These are phyloP conservation scores for Gymnogyps californianus DNA, from an alignment of 2,113 vertebrate species.

Conservation along the genomic window DNA sequence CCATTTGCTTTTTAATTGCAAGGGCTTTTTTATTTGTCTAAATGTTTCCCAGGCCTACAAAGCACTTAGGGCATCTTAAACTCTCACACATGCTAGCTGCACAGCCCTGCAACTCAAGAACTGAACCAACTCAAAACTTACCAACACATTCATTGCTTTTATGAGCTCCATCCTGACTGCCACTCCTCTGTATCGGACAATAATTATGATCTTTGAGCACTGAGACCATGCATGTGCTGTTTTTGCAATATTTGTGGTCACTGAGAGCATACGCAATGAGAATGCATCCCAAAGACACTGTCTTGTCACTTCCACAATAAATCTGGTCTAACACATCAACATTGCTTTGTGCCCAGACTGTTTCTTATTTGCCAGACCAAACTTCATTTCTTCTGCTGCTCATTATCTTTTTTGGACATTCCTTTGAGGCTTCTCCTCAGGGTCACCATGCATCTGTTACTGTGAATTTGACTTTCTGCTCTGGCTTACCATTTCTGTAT, in stretches of 20 bases:
- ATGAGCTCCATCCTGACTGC: neutral
- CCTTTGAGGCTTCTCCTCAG: neutral
- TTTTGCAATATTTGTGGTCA: neutral
- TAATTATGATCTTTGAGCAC: neutral
- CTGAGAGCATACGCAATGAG: fast-evolving
- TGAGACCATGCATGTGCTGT: neutral
- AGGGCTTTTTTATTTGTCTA: neutral
- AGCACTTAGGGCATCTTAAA: neutral
- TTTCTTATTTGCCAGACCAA: neutral
- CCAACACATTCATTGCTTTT: neutral
- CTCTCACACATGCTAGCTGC: neutral
- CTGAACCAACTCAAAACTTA: neutral
- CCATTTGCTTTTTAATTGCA: neutral
- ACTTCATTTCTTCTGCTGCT: neutral
- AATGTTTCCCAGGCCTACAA: neutral
- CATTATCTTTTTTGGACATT: neutral
- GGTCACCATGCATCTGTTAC: neutral
- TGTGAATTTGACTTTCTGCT: neutral
- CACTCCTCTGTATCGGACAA: neutral
- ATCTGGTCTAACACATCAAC: neutral
- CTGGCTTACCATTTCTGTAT: neutral
- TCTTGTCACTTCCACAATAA: neutral
- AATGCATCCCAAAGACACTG: neutral
- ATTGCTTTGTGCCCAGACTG: neutral
- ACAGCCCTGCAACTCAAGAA: neutral